Conservation (phyloP, 2,113 vertebrate species). For the Vombatus ursinus region DNA sequence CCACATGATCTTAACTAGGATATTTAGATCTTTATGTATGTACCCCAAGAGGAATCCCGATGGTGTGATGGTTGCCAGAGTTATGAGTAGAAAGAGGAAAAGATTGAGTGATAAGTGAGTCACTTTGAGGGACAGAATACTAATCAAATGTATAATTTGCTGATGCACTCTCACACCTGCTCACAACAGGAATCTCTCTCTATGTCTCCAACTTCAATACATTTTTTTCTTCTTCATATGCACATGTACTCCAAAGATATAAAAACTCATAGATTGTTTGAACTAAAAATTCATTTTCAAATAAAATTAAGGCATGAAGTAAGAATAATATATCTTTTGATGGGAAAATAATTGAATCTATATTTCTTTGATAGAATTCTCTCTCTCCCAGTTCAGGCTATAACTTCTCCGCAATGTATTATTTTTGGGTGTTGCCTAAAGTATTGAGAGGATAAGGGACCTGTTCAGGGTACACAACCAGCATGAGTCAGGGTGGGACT, state of each 20-base stretch:
- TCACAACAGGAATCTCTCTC: neutral
- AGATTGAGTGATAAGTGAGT: conserved; percentile 40
- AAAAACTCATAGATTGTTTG: neutral
- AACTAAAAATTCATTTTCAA: conserved; percentile 37
- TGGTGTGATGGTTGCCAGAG: conserved; percentile 49
- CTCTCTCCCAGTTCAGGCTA: neutral
- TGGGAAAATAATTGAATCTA: neutral
- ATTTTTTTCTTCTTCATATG: neutral
- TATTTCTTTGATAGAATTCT: neutral
- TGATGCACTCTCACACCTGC: conserved; percentile 31
- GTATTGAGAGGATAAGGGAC: neutral
- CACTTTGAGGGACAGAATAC: conserved; percentile 27
- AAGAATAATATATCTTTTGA: neutral
- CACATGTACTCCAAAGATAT: neutral
- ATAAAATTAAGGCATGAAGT: conserved; percentile 27
- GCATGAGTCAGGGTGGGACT: neutral
- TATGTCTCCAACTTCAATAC: neutral
- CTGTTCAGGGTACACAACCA: neutral
- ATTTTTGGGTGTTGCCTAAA: neutral
- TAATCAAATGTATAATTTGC: conserved; percentile 7
- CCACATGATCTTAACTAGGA: conserved; percentile 61
- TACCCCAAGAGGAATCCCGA: conserved; percentile 68
- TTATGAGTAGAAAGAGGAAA: conserved; percentile 52
- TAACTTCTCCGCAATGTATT: neutral
- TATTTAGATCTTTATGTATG: conserved; percentile 52